Evolutionary conservation across 2,888 invertebrate species (phyloP).

Genomic region (Conus canariensis): DNA sequence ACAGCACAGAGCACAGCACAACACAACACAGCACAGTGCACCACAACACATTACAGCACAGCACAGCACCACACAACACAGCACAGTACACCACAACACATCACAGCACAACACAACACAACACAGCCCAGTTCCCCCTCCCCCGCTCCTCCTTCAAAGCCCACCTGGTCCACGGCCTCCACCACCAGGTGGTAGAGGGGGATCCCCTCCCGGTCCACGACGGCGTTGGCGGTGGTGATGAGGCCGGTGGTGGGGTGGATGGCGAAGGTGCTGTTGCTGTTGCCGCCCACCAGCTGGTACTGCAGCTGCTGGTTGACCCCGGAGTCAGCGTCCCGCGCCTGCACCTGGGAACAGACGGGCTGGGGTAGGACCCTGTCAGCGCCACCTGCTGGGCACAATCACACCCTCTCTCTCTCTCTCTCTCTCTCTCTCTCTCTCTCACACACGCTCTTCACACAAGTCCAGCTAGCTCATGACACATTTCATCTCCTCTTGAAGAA

Average conservation of each 20-base stretch:
- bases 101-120: not conserved
- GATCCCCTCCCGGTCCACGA: constrained; percentile 91
- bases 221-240: constrained; percentile 86
- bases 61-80: no score
- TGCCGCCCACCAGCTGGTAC: constrained; percentile 88
- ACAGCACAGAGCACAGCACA: not conserved
- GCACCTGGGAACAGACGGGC: constrained; percentile 82
- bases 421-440: no score
- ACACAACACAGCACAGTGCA: not conserved
- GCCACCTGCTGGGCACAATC: no score
- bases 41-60: no score
- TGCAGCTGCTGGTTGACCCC: constrained; percentile 66
- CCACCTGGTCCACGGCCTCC: constrained; percentile 87
- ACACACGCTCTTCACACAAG: no score
- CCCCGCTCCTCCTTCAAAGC: constrained; percentile 20
- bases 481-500: no score
- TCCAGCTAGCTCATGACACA: no score
- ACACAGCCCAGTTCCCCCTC: not conserved
- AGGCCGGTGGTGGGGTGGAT: constrained; percentile 92
- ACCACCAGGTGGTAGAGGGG: constrained; percentile 93
- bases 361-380: no score
- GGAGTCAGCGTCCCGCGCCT: constrained; percentile 87
- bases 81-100: not conserved
- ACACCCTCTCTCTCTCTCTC: no score
- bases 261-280: constrained; percentile 89